Conservation (phyloP, 1,140 invertebrate species). For the Sinonovacula constricta region DNA sequence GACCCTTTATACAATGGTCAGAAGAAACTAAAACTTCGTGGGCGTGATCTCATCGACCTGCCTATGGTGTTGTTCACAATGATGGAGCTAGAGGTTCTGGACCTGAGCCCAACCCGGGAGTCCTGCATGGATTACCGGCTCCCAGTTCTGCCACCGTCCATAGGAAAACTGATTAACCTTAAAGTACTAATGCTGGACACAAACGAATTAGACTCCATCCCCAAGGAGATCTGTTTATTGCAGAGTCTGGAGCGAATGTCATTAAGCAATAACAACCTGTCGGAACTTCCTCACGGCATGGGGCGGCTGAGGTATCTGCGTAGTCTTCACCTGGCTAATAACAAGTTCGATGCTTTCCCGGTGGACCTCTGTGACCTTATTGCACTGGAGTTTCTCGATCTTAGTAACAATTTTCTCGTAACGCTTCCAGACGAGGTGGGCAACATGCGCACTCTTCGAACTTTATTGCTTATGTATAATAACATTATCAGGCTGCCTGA, state of each 20-base stretch:
- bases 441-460: slow-evolving; percentile 72
- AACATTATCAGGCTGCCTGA: slow-evolving; percentile 73
- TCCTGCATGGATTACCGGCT: slow-evolving; percentile 76
- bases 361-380: slow-evolving; percentile 68
- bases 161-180: slow-evolving; percentile 74
- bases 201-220: slow-evolving; percentile 75
- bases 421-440: slow-evolving; percentile 70
- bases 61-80: slow-evolving; percentile 73
- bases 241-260: slow-evolving; percentile 74
- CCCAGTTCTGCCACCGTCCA: slow-evolving; percentile 66
- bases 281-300: slow-evolving; percentile 70
- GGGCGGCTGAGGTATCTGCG: slow-evolving; percentile 69
- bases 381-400: slow-evolving; percentile 76
- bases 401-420: slow-evolving; percentile 71
- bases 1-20: slow-evolving; percentile 72
- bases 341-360: slow-evolving; percentile 75
- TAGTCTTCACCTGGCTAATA: slow-evolving; percentile 78
- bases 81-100: slow-evolving; percentile 77
- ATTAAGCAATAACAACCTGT: slow-evolving; percentile 77
- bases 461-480: slow-evolving; percentile 76
- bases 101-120: slow-evolving; percentile 77
- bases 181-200: slow-evolving; percentile 77
- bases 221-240: slow-evolving; percentile 72
- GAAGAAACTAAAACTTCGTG: slow-evolving; percentile 76
- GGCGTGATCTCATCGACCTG: slow-evolving; percentile 70